phyloP scores from a whole-genome alignment of 2,888 invertebrate species.

The Drosophila algonquin region DNA sequence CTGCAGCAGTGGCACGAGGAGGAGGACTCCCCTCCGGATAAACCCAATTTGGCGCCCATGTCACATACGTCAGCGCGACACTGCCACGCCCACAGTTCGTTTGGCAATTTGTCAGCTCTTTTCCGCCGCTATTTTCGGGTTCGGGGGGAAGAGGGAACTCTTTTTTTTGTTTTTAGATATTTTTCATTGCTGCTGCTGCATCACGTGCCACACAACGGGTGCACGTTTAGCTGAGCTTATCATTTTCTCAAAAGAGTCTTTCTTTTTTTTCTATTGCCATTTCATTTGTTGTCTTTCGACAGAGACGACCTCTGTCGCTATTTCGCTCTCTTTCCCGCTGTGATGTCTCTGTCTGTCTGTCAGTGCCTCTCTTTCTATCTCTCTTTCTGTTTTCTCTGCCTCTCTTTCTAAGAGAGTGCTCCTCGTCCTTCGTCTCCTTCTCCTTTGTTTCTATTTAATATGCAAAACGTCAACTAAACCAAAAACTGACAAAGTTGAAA shows the following conservation, averaged over 20 bases:
- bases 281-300: constrained; percentile 27
- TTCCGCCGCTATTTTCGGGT: constrained; percentile 31
- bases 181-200: constrained; percentile 44
- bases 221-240: constrained; percentile 79
- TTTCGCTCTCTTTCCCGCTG: constrained; percentile 1
- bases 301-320: not conserved
- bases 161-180: constrained; percentile 11
- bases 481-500: constrained; percentile 76
- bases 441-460: constrained; percentile 74
- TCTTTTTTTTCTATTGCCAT: constrained; percentile 7
- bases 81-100: constrained; percentile 64
- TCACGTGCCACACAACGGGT: constrained; percentile 68
- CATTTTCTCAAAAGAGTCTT: constrained; percentile 69
- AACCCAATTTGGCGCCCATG: constrained; percentile 78
- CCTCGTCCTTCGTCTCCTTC: not conserved
- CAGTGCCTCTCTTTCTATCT: no score
- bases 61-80: constrained; percentile 75
- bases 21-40: constrained; percentile 18
- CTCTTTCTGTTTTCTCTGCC: no score
- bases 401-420: not conserved
- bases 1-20: not conserved
- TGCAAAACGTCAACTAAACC: constrained; percentile 74
- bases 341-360: not conserved
- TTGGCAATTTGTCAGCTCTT: constrained; percentile 74
- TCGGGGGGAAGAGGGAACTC: no score